phyloP scores from a whole-genome alignment of 2,888 invertebrate genomes.

The Arctia plantaginis region DNA sequence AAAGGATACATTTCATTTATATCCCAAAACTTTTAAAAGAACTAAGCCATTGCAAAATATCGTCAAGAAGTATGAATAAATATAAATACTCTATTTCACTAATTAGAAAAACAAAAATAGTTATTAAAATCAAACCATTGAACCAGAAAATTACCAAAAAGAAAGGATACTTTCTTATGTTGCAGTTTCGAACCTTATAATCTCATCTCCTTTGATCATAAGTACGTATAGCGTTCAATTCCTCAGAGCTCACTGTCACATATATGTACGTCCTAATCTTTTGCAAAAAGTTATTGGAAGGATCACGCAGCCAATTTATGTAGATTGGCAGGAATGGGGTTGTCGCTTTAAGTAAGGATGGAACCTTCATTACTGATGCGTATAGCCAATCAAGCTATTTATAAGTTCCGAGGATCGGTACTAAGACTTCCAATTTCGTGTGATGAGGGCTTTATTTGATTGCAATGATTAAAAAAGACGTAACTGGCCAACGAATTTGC shows the following conservation, averaged over 20 bases:
- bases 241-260: background rate
- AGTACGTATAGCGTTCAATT: background rate
- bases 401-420: constrained; percentile 10
- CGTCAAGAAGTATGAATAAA: too few species aligned
- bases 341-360: constrained; percentile 23
- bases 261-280: background rate
- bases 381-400: constrained; percentile 26
- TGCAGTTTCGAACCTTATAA: background rate
- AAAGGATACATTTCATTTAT: too few species aligned
- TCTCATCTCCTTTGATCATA: background rate
- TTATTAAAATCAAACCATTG: background rate
- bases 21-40: too few species aligned
- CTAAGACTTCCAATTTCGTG: background rate
- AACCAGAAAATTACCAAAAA: background rate
- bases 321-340: constrained; percentile 35
- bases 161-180: too few species aligned
- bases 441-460: background rate
- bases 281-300: constrained; percentile 23
- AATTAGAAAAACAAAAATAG: background rate
- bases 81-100: too few species aligned
- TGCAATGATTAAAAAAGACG: background rate
- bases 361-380: constrained; percentile 31
- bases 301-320: constrained; percentile 31
- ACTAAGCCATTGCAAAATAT: too few species aligned
- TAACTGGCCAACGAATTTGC: background rate